Evolutionary conservation across 2,888 invertebrate genomes (phyloP).

Genomic region (Leptarthrus brevirostris): DNA sequence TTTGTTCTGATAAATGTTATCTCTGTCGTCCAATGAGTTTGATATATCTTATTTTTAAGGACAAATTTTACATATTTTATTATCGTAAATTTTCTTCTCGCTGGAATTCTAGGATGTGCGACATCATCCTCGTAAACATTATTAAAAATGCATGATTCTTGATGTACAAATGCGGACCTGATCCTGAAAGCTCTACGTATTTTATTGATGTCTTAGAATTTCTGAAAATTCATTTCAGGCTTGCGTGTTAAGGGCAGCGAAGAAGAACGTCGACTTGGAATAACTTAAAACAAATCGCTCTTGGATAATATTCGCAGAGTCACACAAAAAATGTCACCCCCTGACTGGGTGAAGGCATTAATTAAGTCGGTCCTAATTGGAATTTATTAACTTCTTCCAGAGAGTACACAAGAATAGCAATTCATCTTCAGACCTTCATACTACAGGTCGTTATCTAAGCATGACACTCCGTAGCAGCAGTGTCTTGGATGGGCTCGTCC

Average conservation of each 20-base stretch:
- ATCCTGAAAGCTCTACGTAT: background rate
- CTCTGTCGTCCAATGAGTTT: too few species aligned
- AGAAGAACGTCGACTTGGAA: background rate
- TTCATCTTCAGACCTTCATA: constrained; percentile 8
- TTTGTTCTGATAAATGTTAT: too few species aligned
- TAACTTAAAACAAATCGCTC: constrained; percentile 4
- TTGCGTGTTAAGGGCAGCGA: background rate
- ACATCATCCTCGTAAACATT: background rate
- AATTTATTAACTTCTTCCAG: constrained; percentile 32
- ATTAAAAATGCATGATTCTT: background rate
- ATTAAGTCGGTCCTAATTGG: constrained; percentile 25
- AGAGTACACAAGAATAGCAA: background rate
- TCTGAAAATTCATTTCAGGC: background rate
- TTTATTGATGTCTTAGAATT: background rate
- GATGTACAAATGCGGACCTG: background rate
- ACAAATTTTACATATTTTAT: too few species aligned
- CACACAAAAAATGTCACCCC: background rate
- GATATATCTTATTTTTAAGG: too few species aligned
- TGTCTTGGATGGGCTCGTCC: background rate
- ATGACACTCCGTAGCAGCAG: background rate
- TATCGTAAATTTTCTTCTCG: too few species aligned
- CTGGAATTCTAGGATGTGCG: too few species aligned
- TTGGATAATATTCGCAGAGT: background rate
- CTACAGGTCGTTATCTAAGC: constrained; percentile 21
- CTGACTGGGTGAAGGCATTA: constrained; percentile 10